Evolutionary conservation across 2,113 vertebrate genomes (phyloP).

Genomic region (Malurus alboscapulatus): DNA sequence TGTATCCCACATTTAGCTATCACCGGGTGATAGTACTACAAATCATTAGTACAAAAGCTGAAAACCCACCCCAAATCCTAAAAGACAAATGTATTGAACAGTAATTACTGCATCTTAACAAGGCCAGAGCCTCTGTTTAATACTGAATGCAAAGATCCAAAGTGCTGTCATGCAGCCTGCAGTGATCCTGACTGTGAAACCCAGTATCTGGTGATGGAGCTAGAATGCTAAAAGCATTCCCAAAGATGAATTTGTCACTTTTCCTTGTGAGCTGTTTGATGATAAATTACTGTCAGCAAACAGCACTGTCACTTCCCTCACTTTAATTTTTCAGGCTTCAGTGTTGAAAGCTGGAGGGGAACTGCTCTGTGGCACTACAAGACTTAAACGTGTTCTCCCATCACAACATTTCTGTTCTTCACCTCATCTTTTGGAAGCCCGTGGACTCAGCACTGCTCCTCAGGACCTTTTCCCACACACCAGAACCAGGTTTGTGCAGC

Average conservation of each 20-base stretch:
- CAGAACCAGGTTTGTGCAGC: background rate
- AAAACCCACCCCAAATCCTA: background rate
- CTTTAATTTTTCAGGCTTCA: background rate
- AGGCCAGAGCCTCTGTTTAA: background rate
- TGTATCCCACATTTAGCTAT: background rate
- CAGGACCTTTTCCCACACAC: background rate
- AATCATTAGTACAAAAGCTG: background rate
- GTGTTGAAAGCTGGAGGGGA: background rate
- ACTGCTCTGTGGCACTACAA: background rate
- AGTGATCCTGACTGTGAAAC: background rate
- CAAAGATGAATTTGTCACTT: background rate
- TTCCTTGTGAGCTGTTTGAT: background rate
- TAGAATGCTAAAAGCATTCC: background rate
- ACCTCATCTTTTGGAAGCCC: background rate
- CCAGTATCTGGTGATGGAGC: background rate
- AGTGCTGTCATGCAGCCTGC: background rate
- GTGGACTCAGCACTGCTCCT: background rate
- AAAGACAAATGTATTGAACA: background rate
- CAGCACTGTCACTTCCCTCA: background rate
- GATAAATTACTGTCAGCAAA: background rate
- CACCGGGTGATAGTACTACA: background rate
- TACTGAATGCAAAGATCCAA: background rate
- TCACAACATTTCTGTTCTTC: background rate
- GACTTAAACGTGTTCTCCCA: background rate
- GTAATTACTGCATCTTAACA: background rate